Evolutionary conservation across 2,888 invertebrate genomes (phyloP).

Genomic region (Chironomus tentans): DNA sequence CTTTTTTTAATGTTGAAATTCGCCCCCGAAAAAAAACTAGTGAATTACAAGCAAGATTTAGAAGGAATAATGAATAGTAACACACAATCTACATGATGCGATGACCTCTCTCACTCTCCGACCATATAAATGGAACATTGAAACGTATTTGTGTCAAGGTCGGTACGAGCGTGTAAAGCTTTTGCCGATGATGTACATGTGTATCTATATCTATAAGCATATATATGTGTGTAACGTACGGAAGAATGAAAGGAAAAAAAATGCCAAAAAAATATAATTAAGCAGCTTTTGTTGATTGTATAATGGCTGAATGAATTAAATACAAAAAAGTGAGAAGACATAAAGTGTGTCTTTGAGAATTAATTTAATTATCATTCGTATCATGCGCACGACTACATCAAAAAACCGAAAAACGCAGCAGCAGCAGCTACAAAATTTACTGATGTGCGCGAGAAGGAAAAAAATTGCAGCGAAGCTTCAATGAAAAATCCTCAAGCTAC

Average conservation of each 20-base stretch:
- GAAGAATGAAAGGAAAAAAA: background rate
- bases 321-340: too few relatives aligned
- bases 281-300: background rate
- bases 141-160: conserved; percentile 27
- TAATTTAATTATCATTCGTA: too few relatives aligned
- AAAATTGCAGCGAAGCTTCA: background rate
- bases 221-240: background rate
- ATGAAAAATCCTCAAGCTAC: conserved; percentile 17
- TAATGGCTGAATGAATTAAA: too few relatives aligned
- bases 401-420: too few relatives aligned
- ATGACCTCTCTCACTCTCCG: conserved; percentile 23
- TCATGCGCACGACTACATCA: too few relatives aligned
- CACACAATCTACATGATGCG: background rate
- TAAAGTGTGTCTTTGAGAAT: too few relatives aligned
- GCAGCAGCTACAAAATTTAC: too few relatives aligned
- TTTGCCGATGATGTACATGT: background rate
- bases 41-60: background rate
- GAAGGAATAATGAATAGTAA: background rate
- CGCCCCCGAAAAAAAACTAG: conserved; percentile 10
- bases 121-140: conserved; percentile 27
- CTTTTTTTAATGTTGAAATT: background rate
- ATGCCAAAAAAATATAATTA: background rate
- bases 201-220: too few relatives aligned
- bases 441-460: background rate
- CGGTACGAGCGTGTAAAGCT: background rate